These are phyloP conservation scores for Dunckerocampus dactyliophorus DNA, from an alignment of 2,113 vertebrate genomes.

Conservation along the genomic window DNA sequence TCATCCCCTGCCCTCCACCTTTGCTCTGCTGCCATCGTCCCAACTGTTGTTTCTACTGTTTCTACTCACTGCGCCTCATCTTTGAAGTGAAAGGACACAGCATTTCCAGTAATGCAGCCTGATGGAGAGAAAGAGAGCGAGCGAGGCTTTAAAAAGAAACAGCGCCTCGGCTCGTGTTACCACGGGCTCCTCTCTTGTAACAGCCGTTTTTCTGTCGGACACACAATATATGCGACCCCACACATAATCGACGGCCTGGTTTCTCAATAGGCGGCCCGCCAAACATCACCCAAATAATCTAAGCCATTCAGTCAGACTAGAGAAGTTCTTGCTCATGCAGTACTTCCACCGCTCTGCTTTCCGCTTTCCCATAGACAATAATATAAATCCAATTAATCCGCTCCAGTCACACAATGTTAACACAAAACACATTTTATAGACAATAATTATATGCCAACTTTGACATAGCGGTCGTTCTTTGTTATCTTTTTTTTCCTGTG, in stretches of 20 bases:
- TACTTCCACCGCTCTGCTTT: too few species aligned
- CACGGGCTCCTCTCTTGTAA: conserved; percentile 32
- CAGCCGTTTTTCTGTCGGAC: conserved; percentile 40
- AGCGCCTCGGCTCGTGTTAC: conserved; percentile 43
- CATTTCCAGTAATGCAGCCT: conserved; percentile 56
- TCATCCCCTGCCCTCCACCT: conserved; percentile 3
- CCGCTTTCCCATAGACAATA: too few species aligned
- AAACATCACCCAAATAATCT: too few species aligned
- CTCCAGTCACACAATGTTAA: too few species aligned
- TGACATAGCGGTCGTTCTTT: too few species aligned
- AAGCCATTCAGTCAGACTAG: too few species aligned
- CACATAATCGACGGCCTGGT: not conserved
- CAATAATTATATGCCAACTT: too few species aligned
- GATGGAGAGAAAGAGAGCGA: conserved; percentile 35
- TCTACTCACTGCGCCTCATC: conserved; percentile 4
- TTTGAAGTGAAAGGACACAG: conserved; percentile 32
- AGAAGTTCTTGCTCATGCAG: too few species aligned
- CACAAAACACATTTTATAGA: too few species aligned
- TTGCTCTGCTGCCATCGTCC: conserved; percentile 24
- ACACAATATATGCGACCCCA: conserved; percentile 20
- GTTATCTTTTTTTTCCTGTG: too few species aligned
- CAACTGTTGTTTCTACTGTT: conserved; percentile 36
- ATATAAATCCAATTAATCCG: too few species aligned
- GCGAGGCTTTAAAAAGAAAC: conserved; percentile 58
- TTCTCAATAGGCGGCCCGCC: too few species aligned